Evolutionary conservation across 1,140 invertebrate species (phyloP).

Genomic region (Meloidogyne chitwoodi): DNA sequence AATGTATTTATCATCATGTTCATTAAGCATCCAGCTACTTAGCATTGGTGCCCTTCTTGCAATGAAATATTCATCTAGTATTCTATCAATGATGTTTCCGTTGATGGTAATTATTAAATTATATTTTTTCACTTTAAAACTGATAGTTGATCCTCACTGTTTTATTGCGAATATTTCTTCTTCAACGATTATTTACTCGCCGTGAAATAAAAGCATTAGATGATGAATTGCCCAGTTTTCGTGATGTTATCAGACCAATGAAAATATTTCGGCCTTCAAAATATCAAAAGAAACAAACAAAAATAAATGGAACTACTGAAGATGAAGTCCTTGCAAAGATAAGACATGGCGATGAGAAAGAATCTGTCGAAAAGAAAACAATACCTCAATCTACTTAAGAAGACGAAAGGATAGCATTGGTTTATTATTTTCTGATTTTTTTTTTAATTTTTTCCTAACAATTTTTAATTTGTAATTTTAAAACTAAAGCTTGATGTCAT

Average conservation of each 20-base stretch:
- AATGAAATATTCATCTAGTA: constrained; percentile 43
- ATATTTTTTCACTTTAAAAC: background rate
- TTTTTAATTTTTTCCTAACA: background rate
- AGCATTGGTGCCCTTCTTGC: constrained; percentile 43
- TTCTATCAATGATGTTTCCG: constrained; percentile 36
- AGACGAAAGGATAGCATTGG: background rate
- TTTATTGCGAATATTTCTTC: constrained; percentile 75
- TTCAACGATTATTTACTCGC: constrained; percentile 35
- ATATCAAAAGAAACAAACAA: background rate
- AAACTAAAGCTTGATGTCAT: too few relatives aligned
- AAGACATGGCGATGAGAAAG: background rate
- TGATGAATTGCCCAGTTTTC: constrained; percentile 31
- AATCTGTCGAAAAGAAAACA: background rate
- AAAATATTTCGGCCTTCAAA: background rate
- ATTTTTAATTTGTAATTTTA: background rate
- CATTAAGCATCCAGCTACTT: constrained; percentile 36
- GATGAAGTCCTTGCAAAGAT: background rate
- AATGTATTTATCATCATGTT: background rate
- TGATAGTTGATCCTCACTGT: constrained; percentile 81
- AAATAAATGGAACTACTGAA: background rate
- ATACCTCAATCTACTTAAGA: background rate
- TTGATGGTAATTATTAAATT: constrained; percentile 61
- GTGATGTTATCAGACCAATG: constrained; percentile 12
- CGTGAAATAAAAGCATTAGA: constrained; percentile 34
- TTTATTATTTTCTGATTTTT: background rate